phyloP scores from a whole-genome alignment of 1,140 invertebrate species.

The Heliconius himera region DNA sequence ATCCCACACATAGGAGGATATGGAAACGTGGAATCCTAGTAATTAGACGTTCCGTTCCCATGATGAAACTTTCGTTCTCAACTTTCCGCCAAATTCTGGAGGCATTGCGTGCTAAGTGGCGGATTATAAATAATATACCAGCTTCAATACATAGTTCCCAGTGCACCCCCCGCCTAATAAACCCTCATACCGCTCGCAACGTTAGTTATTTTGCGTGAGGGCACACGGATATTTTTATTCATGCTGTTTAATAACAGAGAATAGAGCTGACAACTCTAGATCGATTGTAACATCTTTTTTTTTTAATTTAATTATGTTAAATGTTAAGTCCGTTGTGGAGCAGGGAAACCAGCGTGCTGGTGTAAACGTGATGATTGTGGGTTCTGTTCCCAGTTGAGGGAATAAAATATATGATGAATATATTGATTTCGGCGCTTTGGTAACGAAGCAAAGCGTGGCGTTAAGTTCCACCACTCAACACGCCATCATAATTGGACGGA shows the following conservation, averaged over 20 bases:
- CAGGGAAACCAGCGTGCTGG: not conserved
- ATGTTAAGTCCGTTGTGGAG: not conserved
- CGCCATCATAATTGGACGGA: no score
- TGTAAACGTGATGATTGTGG: not conserved
- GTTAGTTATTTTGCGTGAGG: slow-evolving; percentile 65
- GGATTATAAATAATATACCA: not conserved
- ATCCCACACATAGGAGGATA: no score
- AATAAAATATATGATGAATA: not conserved
- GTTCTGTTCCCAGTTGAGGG: not conserved
- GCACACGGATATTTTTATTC: slow-evolving; percentile 65
- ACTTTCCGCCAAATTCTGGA: not conserved
- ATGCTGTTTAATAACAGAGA: slow-evolving; percentile 65
- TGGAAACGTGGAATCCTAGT: no score
- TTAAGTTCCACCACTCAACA: not conserved
- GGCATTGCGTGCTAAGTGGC: not conserved
- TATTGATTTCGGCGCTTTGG: not conserved
- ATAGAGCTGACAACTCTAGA: slow-evolving; percentile 39
- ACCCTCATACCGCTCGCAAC: slow-evolving; percentile 45
- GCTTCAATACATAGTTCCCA: not conserved
- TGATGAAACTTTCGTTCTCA: not conserved
- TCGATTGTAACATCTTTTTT: slow-evolving; percentile 40
- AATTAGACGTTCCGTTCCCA: no score
- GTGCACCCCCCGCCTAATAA: slow-evolving; percentile 26
- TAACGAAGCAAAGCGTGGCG: not conserved
- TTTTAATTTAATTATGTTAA: not conserved